These are phyloP conservation scores for Circus cinereus DNA, from an alignment of 2,797 vertebrate genomes.

Conservation along the genomic window DNA sequence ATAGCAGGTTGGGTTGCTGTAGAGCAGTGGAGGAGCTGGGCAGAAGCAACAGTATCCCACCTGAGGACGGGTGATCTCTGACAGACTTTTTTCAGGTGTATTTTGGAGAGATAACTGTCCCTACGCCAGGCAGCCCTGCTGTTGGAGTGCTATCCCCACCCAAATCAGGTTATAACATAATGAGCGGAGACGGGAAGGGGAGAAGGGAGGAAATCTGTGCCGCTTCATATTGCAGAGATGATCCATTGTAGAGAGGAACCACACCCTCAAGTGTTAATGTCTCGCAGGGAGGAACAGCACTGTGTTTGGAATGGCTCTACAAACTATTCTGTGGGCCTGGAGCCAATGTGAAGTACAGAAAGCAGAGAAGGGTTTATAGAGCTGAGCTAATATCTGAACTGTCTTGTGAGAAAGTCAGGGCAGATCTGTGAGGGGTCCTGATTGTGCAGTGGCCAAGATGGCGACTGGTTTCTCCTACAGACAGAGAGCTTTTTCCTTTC, in stretches of 20 bases:
- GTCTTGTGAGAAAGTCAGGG: not conserved
- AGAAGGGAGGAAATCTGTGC: not conserved
- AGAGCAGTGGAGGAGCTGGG: not conserved
- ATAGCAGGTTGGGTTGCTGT: not conserved
- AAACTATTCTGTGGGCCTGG: not conserved
- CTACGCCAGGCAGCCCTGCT: not conserved
- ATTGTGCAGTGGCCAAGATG: not conserved
- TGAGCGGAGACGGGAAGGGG: not conserved
- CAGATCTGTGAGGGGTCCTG: not conserved
- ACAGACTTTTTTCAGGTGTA: not conserved
- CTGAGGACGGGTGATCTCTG: not conserved
- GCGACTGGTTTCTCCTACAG: not conserved
- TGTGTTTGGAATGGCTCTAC: not conserved
- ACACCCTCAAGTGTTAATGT: slow-evolving; percentile 34
- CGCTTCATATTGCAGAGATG: fast-evolving
- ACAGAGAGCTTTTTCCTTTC: not conserved
- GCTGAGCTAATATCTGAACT: not conserved
- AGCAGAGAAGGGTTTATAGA: not conserved
- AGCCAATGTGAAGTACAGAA: not conserved
- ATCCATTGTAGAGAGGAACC: not conserved
- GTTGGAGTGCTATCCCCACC: not conserved
- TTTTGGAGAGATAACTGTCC: fast-evolving
- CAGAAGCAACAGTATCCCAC: not conserved
- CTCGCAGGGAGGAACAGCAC: not conserved
- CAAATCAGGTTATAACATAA: fast-evolving